These are phyloP conservation scores for Drepana falcataria DNA, from an alignment of 2,888 invertebrate species.

Conservation along the genomic window DNA sequence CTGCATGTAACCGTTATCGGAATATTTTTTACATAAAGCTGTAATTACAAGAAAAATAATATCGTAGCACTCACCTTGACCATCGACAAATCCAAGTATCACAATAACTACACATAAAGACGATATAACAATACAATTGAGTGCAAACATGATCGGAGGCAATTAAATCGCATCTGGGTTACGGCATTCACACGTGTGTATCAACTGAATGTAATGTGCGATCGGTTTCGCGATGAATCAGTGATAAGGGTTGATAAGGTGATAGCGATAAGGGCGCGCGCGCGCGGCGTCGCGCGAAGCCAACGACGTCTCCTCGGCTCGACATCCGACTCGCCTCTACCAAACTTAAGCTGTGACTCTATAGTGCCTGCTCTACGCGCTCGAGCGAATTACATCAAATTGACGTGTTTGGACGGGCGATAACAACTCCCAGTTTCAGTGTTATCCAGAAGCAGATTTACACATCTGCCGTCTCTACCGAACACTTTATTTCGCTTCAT, in stretches of 20 bases:
- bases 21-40: constrained; percentile 3
- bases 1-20: neutral
- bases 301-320: constrained; percentile 46
- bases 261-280: constrained; percentile 57
- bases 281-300: constrained; percentile 36
- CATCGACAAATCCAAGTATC: constrained; percentile 40
- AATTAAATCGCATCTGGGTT: constrained; percentile 39
- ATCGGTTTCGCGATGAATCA: constrained; percentile 69
- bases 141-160: constrained; percentile 44
- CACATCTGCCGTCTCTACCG: too few species aligned
- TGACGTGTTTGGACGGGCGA: constrained; percentile 19
- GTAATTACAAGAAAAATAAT: constrained; percentile 10
- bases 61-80: constrained; percentile 55
- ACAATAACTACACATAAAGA: constrained; percentile 41
- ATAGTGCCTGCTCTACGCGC: constrained; percentile 8
- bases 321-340: constrained; percentile 60
- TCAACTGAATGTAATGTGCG: constrained; percentile 38
- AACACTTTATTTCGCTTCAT: too few species aligned
- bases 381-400: constrained; percentile 6
- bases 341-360: constrained; percentile 4
- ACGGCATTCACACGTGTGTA: constrained; percentile 49
- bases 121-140: constrained; percentile 37
- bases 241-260: constrained; percentile 70
- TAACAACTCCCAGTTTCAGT: constrained; percentile 10
- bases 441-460: too few species aligned